Evolutionary conservation across 2,797 vertebrate species (phyloP).

Genomic region (Vireo griseus): DNA sequence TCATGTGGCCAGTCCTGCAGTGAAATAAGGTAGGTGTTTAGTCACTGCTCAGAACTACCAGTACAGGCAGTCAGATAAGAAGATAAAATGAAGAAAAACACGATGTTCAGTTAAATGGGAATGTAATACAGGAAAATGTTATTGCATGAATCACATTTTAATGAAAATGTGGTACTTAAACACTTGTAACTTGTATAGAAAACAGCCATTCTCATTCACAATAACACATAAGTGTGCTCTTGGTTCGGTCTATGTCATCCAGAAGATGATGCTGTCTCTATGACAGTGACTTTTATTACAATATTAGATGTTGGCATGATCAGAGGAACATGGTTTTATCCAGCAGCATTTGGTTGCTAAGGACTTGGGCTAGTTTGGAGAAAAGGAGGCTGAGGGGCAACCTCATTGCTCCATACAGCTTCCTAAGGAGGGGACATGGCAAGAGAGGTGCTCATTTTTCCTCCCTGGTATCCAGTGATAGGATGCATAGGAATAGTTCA

Average conservation of each 20-base stretch:
- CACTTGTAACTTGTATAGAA: background rate
- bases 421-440: background rate
- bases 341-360: background rate
- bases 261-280: background rate
- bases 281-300: background rate
- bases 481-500: background rate
- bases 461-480: background rate
- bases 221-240: rapidly evolving
- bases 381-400: background rate
- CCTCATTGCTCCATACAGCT: background rate
- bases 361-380: background rate
- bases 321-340: background rate
- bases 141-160: background rate
- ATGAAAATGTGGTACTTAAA: background rate
- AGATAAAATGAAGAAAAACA: background rate
- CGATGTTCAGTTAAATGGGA: background rate
- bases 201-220: background rate
- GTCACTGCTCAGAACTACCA: background rate
- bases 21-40: background rate
- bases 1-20: background rate
- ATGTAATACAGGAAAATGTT: background rate
- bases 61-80: background rate
- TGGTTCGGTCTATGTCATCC: background rate
- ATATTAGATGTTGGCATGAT: background rate
- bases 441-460: background rate